These are phyloP conservation scores for Luperina nickerlii DNA, from an alignment of 2,888 invertebrate species.

Conservation along the genomic window DNA sequence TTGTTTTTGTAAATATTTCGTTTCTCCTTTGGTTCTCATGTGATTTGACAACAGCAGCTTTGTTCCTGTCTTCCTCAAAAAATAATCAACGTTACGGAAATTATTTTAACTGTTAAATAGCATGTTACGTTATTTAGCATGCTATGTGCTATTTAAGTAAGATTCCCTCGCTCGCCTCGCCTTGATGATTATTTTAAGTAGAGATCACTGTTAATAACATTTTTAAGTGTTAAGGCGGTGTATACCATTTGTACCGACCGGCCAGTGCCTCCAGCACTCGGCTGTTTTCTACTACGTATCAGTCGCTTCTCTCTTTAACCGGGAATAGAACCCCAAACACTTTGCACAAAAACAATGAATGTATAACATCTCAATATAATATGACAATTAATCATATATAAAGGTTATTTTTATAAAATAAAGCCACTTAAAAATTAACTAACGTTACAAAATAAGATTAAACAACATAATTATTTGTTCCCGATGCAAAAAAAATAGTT, in stretches of 20 bases:
- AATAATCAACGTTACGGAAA: slow-evolving; percentile 67
- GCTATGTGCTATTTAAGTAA: slow-evolving; percentile 49
- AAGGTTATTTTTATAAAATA: slow-evolving; percentile 87
- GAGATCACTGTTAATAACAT: slow-evolving; percentile 86
- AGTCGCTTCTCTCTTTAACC: slow-evolving; percentile 88
- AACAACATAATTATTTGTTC: slow-evolving; percentile 90
- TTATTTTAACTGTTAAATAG: slow-evolving; percentile 28
- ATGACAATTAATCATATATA: slow-evolving; percentile 83
- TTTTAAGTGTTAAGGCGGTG: slow-evolving; percentile 88
- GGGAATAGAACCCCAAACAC: slow-evolving; percentile 86
- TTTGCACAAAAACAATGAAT: slow-evolving; percentile 89
- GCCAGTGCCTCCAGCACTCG: slow-evolving; percentile 78
- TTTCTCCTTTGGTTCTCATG: slow-evolving; percentile 49
- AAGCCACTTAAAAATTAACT: slow-evolving; percentile 90
- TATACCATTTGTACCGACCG: slow-evolving; percentile 90
- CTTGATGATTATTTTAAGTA: slow-evolving; percentile 71
- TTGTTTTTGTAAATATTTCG: slow-evolving; percentile 42
- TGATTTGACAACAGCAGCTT: slow-evolving; percentile 67
- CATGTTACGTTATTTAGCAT: slow-evolving; percentile 31
- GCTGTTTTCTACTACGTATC: slow-evolving; percentile 87
- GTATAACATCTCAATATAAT: slow-evolving; percentile 90
- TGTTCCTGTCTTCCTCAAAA: slow-evolving; percentile 58
- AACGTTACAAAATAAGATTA: slow-evolving; percentile 90
- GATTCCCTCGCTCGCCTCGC: slow-evolving; percentile 44
- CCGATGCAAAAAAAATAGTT: slow-evolving; percentile 87